Conservation (phyloP, 2,888 invertebrate genomes). For the Drosophila neoperkinsi region DNA sequence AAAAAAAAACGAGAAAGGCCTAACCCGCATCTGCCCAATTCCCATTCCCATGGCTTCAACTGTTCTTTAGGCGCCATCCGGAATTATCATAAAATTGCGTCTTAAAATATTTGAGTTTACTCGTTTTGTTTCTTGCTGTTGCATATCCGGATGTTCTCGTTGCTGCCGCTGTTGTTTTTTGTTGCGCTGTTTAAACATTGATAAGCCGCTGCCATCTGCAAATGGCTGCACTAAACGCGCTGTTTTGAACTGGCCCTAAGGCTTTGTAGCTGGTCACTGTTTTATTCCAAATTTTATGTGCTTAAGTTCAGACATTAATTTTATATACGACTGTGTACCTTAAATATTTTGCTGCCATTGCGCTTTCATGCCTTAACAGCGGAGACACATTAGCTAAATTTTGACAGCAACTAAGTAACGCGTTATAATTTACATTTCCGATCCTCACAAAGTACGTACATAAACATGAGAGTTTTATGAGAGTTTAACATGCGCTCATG, state of each 20-base stretch:
- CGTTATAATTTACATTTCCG: neutral
- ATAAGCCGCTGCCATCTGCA: slow-evolving; percentile 53
- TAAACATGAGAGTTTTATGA: neutral
- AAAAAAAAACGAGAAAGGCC: slow-evolving; percentile 4
- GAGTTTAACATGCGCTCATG: neutral
- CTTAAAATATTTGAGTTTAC: slow-evolving; percentile 52
- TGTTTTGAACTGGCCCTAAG: neutral
- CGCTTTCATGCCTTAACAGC: neutral
- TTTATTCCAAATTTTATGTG: slow-evolving; percentile 59
- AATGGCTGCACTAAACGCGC: slow-evolving; percentile 14
- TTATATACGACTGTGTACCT: slow-evolving; percentile 27
- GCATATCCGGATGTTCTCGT: slow-evolving; percentile 11
- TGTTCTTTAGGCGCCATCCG: slow-evolving; percentile 17
- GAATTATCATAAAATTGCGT: slow-evolving; percentile 54
- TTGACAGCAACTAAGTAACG: neutral
- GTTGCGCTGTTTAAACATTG: slow-evolving; percentile 73
- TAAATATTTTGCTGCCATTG: slow-evolving; percentile 39
- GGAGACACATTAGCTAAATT: neutral
- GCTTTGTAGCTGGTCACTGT: slow-evolving; percentile 49
- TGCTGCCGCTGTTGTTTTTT: slow-evolving; percentile 19
- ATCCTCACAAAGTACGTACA: neutral
- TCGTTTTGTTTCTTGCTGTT: slow-evolving; percentile 29
- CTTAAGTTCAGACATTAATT: slow-evolving; percentile 60
- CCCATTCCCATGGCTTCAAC: neutral
- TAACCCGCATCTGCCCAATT: neutral